Percentiles rank a stretch among this genome's conserved stretches.
phyloP scores from a whole-genome alignment of 2,113 vertebrate species.

The Plestiodon gilberti region DNA sequence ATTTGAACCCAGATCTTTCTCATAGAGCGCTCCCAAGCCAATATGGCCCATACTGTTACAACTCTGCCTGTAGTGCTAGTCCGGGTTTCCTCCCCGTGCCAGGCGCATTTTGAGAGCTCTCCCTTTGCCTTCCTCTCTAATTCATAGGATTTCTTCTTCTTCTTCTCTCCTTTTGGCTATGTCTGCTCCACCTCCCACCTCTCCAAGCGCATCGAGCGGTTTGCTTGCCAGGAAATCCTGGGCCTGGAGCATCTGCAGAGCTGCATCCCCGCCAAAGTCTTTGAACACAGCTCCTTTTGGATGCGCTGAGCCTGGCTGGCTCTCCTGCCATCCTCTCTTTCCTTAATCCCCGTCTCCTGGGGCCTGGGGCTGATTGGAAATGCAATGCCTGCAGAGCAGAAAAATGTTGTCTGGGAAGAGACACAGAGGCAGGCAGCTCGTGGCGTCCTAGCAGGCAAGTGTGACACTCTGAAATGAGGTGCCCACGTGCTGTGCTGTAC shows the following conservation, averaged over 20 bases:
- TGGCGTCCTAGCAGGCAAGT: background rate
- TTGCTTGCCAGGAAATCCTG: slow-evolving; percentile 70
- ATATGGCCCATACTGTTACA: background rate
- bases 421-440: slow-evolving; percentile 13
- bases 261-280: slow-evolving; percentile 70
- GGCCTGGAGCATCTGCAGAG: slow-evolving; percentile 69
- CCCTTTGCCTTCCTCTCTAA: slow-evolving; percentile 61
- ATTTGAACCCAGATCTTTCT: background rate
- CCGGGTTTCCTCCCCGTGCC: background rate
- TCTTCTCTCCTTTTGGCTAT: slow-evolving; percentile 37
- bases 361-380: background rate
- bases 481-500: background rate
- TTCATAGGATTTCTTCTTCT: slow-evolving; percentile 57
- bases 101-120: slow-evolving; percentile 61
- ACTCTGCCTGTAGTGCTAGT: background rate
- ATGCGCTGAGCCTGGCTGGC: slow-evolving; percentile 59
- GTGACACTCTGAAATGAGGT: background rate
- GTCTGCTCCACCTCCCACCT: slow-evolving; percentile 68
- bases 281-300: slow-evolving; percentile 72
- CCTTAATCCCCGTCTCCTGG: background rate
- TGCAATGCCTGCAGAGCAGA: background rate
- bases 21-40: background rate
- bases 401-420: background rate
- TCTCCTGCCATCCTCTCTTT: slow-evolving; percentile 43
- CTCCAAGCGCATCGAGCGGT: slow-evolving; percentile 57